These are phyloP conservation scores for Philereme transversata DNA, from an alignment of 2,888 invertebrate species.

Conservation along the genomic window DNA sequence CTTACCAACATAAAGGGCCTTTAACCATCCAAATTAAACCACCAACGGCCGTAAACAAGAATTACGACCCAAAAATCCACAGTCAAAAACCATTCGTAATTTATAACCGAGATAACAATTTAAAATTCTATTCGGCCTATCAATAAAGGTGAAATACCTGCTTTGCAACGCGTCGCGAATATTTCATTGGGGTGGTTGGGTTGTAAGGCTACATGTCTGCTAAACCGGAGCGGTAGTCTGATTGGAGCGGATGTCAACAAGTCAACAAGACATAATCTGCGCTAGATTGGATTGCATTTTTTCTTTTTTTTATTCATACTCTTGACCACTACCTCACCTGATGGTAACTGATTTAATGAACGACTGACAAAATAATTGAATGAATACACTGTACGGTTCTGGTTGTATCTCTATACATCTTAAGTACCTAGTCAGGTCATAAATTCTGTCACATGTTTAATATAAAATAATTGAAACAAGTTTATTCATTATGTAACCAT, in stretches of 20 bases:
- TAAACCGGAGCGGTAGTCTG: conserved; percentile 4
- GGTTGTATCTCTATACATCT: too few relatives aligned
- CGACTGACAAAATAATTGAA: too few relatives aligned
- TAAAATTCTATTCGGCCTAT: conserved; percentile 41
- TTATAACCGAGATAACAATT: conserved; percentile 42
- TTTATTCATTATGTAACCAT: too few relatives aligned
- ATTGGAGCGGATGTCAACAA: not conserved
- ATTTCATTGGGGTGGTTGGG: conserved; percentile 29
- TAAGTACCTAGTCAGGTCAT: too few relatives aligned
- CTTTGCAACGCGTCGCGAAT: conserved; percentile 34
- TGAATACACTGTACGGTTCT: too few relatives aligned
- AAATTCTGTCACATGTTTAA: too few relatives aligned
- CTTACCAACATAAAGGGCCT: too few relatives aligned
- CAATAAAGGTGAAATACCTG: conserved; percentile 42
- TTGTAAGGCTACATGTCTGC: conserved; percentile 1
- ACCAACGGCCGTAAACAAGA: conserved; percentile 14
- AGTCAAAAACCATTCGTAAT: conserved; percentile 37
- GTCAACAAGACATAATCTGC: not conserved
- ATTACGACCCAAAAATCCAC: conserved; percentile 24
- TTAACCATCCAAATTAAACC: conserved; percentile 2
- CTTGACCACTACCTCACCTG: too few relatives aligned
- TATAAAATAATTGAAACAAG: too few relatives aligned
- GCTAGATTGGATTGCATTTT: not conserved
- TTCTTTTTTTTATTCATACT: not conserved
- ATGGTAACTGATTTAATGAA: too few relatives aligned